phyloP scores from a whole-genome alignment of 2,113 vertebrate genomes.

The Eulacestoma nigropectus region DNA sequence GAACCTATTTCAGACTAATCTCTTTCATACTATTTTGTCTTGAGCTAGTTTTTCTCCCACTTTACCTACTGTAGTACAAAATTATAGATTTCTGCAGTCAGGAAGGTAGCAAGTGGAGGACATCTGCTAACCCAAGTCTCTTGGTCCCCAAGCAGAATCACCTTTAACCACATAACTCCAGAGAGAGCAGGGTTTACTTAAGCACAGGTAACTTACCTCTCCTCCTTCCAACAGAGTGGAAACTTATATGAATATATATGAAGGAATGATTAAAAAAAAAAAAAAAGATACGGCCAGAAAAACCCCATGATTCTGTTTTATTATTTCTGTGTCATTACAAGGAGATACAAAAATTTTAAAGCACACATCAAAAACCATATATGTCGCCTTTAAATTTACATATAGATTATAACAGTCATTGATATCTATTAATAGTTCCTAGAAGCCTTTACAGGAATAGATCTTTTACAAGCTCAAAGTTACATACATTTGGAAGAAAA shows the following conservation, averaged over 20 bases:
- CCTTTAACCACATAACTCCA: not conserved
- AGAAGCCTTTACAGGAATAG: not conserved
- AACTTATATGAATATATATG: not conserved
- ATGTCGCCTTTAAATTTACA: not conserved
- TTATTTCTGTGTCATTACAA: not conserved
- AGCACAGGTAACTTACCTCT: not conserved
- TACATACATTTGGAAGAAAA: not conserved
- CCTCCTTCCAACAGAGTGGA: not conserved
- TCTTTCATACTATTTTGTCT: not conserved
- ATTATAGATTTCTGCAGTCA: not conserved
- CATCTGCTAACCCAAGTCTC: not conserved
- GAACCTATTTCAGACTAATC: not conserved
- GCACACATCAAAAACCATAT: not conserved
- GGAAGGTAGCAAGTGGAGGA: not conserved
- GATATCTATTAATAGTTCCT: fast-evolving
- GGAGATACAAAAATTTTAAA: not conserved
- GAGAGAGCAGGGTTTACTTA: not conserved
- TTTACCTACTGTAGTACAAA: not conserved
- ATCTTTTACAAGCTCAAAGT: not conserved
- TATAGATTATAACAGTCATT: not conserved
- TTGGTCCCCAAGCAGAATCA: not conserved
- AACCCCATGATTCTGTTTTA: not conserved
- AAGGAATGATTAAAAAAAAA: not conserved
- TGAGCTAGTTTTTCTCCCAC: not conserved
- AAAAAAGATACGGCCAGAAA: not conserved